These are phyloP conservation scores for Bufotes viridis DNA, from an alignment of 2,797 vertebrate genomes.

Conservation along the genomic window DNA sequence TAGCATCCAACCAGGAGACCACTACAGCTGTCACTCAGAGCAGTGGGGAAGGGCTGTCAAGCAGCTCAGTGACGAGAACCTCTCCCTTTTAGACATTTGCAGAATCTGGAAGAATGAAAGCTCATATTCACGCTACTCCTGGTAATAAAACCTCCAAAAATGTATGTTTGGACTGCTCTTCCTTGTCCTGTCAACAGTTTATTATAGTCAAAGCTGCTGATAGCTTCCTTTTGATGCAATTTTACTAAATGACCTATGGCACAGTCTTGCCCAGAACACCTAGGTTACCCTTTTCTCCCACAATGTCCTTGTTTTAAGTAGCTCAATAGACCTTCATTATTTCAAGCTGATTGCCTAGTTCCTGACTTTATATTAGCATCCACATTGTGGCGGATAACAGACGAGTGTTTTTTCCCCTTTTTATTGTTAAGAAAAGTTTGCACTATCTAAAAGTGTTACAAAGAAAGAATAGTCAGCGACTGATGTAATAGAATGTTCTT, in stretches of 20 bases:
- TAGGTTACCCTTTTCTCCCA: neutral
- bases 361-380: neutral
- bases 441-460: neutral
- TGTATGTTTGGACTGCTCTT: too few relatives aligned
- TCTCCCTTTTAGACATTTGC: too few relatives aligned
- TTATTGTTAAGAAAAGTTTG: slow-evolving; percentile 9
- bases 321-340: neutral
- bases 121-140: too few relatives aligned
- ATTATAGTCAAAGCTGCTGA: too few relatives aligned
- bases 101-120: too few relatives aligned
- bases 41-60: too few relatives aligned
- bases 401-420: neutral
- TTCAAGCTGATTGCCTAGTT: neutral
- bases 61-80: too few relatives aligned
- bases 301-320: neutral
- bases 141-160: too few relatives aligned
- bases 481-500: slow-evolving; percentile 13
- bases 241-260: neutral
- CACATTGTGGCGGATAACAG: neutral
- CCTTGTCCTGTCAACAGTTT: too few relatives aligned
- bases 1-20: too few relatives aligned
- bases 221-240: too few relatives aligned
- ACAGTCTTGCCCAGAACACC: neutral
- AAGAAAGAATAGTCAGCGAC: neutral
- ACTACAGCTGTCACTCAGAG: too few relatives aligned